Evolutionary conservation across 2,888 invertebrate genomes (phyloP), one percentile per base, ranked within the genome.

Genomic region (Latrodectus hesperus): DNA sequence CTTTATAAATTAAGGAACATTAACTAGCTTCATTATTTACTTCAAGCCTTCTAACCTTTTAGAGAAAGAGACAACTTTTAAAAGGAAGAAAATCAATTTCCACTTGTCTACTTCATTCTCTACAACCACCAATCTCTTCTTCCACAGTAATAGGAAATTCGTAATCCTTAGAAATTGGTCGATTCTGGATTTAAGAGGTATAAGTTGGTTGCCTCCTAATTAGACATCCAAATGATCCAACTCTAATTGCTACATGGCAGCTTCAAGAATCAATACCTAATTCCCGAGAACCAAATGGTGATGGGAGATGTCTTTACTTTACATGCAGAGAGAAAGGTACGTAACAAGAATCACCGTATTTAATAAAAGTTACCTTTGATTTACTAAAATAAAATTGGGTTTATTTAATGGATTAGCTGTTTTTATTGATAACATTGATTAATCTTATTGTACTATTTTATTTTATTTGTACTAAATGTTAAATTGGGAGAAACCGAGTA

Each of bases 191-290:
- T 68, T 73, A 67, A 52, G 17, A 75, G 55, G 68, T 75, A 60
- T 82, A 82, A 82, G 82, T 74, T 22, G 67, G 53, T 73, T 75
- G 75, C 68, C 67, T 55, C 53, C 74, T 82, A 82, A 82, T 82
- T 82, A 82, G 82, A 72, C 75, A 68, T 67, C 67, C 82, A 82
- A 82, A 82, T 82, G 82, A 82, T 82, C 82, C 82, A 51, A 49
- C 70, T 67, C 82, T 82, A 82, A 82, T 82, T 82, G 82, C 82
- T 75, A 82, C 82, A 82, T 70, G 82, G 49, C 26, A 65, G 73
- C 26, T 65, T 52, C 73, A 67, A 81, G 67, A 81, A 65, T 74
- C 81, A 67, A 77, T 77, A 77, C 67, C 68, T 77, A 49, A 67
- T 67, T 68, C 67, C 10, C n/a, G 60, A 60, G 60, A 60, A n/a